These are phyloP conservation scores for Pollimyrus isidori DNA, from an alignment of 2,113 vertebrate species.

Conservation along the genomic window DNA sequence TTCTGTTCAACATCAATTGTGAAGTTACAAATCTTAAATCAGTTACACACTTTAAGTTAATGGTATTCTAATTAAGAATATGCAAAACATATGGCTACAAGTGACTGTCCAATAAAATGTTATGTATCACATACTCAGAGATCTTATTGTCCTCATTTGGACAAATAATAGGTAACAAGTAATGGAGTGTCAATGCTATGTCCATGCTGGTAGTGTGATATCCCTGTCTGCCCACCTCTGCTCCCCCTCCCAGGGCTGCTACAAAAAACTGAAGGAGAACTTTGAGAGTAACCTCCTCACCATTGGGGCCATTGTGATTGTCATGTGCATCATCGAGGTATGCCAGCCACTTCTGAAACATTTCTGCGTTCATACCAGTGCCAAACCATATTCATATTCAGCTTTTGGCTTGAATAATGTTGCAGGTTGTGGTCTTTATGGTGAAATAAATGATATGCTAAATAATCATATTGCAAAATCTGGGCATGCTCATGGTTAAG, in stretches of 20 bases:
- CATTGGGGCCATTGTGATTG: conserved; percentile 54
- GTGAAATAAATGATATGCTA: not conserved
- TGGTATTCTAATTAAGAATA: not conserved
- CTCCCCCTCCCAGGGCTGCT: conserved; percentile 51
- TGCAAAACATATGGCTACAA: not conserved
- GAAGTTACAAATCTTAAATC: not conserved
- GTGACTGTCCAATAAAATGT: not conserved
- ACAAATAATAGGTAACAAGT: not conserved
- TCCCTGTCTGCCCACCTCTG: not conserved
- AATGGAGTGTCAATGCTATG: not conserved
- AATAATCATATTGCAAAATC: not conserved
- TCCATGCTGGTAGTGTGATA: not conserved
- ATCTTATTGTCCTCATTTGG: not conserved
- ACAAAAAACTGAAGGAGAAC: rapidly evolving
- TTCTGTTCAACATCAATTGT: not conserved
- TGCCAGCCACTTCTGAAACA: not conserved
- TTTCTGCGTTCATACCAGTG: not conserved
- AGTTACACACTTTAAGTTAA: too few relatives aligned
- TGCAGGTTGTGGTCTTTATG: not conserved
- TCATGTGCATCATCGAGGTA: conserved; percentile 63
- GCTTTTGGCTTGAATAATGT: not conserved
- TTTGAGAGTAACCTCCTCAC: conserved; percentile 54
- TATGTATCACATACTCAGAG: not conserved
- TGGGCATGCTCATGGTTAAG: not conserved
- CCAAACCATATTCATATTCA: not conserved